Conservation (phyloP, 2,113 vertebrate genomes). For the Andinoacara biseriatus region DNA sequence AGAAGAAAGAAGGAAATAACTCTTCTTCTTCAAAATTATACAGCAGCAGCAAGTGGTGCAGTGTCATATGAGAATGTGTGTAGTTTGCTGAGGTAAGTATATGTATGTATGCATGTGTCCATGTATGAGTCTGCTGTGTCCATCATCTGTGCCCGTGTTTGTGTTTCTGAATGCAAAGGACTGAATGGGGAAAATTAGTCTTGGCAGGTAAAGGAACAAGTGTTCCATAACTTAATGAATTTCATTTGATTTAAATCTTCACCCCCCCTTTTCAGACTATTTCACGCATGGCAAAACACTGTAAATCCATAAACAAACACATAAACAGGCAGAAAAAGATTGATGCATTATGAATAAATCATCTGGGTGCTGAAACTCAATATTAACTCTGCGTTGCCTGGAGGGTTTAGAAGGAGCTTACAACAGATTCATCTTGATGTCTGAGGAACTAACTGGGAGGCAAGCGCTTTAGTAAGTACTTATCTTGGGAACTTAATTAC, state of each 20-base stretch:
- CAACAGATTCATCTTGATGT: constrained; percentile 68
- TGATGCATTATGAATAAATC: constrained; percentile 78
- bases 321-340: constrained; percentile 71
- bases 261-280: constrained; percentile 48
- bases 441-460: constrained; percentile 60
- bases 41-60: background rate
- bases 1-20: background rate
- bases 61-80: background rate
- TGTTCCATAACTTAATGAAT: constrained; percentile 74
- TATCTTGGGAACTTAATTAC: constrained; percentile 74
- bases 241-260: constrained; percentile 56
- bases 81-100: background rate
- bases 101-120: background rate
- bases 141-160: background rate
- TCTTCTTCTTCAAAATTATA: background rate
- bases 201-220: constrained; percentile 57
- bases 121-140: background rate
- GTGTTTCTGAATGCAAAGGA: constrained; percentile 22
- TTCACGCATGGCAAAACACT: constrained; percentile 66
- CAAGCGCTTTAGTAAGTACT: constrained; percentile 57
- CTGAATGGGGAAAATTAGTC: constrained; percentile 51
- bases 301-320: constrained; percentile 78
- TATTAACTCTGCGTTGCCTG: constrained; percentile 72
- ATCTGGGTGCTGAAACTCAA: constrained; percentile 65
- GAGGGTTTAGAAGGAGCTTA: constrained; percentile 60